These are phyloP conservation scores for Dicycla oo DNA, from an alignment of 2,888 invertebrate species.

Conservation along the genomic window DNA sequence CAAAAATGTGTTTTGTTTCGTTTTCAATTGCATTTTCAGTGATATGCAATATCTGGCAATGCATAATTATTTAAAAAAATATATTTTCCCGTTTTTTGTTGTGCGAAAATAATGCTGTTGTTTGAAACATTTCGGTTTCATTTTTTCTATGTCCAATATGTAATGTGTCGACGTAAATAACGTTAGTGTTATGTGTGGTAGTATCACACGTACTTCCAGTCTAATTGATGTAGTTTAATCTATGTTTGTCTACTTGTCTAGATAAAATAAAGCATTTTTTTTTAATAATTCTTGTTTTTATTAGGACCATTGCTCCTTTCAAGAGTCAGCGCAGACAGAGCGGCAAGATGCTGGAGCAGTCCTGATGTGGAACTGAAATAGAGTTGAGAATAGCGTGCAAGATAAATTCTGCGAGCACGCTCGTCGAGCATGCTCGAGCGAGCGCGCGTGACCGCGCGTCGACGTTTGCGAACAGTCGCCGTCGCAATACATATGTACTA, in stretches of 20 bases:
- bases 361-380: background rate
- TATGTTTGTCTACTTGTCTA: slow-evolving; percentile 61
- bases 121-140: slow-evolving; percentile 10
- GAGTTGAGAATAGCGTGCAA: background rate
- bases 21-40: slow-evolving; percentile 38
- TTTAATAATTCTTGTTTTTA: slow-evolving; percentile 1
- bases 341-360: background rate
- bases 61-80: background rate
- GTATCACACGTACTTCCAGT: slow-evolving; percentile 43
- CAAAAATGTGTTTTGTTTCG: slow-evolving; percentile 19
- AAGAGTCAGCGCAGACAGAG: background rate
- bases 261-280: slow-evolving; percentile 61
- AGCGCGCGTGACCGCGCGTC: no score
- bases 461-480: background rate
- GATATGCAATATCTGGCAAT: slow-evolving; percentile 3
- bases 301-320: background rate
- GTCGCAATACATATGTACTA: no score
- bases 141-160: slow-evolving; percentile 27
- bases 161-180: slow-evolving; percentile 38
- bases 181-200: slow-evolving; percentile 32
- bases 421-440: background rate
- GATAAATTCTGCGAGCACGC: background rate
- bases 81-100: background rate
- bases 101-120: slow-evolving; percentile 8
- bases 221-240: slow-evolving; percentile 50